These are phyloP conservation scores for Amphimedon queenslandica DNA, from an alignment of 37 sponge, comb jelly and placozoan genomes.

Conservation along the genomic window DNA sequence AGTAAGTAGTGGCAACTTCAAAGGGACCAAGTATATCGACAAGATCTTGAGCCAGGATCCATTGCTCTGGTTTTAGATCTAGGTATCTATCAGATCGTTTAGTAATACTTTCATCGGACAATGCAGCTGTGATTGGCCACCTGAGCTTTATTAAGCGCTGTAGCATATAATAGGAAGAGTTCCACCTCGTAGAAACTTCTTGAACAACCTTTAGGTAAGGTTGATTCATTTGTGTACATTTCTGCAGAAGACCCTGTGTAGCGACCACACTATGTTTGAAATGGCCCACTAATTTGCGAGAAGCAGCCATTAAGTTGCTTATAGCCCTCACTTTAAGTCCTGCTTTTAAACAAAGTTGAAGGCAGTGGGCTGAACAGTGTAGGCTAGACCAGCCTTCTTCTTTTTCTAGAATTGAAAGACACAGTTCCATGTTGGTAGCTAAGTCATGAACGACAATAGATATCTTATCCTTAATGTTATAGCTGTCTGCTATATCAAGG, in stretches of 20 bases:
- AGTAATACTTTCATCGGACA: too few species aligned
- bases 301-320: not conserved
- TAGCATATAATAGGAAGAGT: too few species aligned
- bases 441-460: constrained; percentile 15
- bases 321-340: too few species aligned
- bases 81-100: too few species aligned
- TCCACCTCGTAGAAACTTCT: constrained; percentile 22
- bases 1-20: too few species aligned
- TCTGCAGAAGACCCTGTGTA: constrained; percentile 13
- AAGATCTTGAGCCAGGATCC: too few species aligned
- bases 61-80: too few species aligned
- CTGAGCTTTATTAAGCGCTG: too few species aligned
- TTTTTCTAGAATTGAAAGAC: not conserved
- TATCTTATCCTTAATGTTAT: not conserved
- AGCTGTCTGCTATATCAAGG: constrained; percentile 3
- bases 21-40: too few species aligned
- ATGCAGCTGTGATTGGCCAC: too few species aligned
- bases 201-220: constrained; percentile 5
- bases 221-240: constrained; percentile 5
- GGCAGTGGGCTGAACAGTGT: constrained; percentile 11
- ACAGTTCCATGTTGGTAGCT: constrained; percentile 10
- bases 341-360: too few species aligned
- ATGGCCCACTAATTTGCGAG: constrained; percentile 22
- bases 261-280: constrained; percentile 31
- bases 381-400: not conserved